Evolutionary conservation across 2,113 vertebrate species (phyloP).

Genomic region (Furnarius figulus): DNA sequence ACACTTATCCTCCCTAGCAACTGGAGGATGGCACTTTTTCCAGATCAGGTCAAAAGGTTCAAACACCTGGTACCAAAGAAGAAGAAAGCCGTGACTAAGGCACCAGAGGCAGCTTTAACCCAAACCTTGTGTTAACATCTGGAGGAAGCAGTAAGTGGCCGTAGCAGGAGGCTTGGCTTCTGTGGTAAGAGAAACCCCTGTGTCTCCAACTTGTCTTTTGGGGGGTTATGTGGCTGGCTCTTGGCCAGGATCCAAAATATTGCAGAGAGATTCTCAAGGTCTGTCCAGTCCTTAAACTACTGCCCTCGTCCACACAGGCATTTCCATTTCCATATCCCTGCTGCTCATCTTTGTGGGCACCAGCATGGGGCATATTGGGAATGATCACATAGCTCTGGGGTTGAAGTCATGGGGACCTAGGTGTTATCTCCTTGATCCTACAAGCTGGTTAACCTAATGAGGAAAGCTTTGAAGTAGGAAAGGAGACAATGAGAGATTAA

Average conservation of each 20-base stretch:
- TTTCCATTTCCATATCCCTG: not conserved
- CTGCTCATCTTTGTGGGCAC: not conserved
- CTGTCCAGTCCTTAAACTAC: not conserved
- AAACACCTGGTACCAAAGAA: not conserved
- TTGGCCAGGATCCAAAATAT: not conserved
- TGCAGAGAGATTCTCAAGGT: not conserved
- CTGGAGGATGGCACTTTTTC: not conserved
- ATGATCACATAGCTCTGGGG: not conserved
- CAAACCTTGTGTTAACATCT: not conserved
- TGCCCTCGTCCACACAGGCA: too few relatives aligned
- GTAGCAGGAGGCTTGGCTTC: not conserved
- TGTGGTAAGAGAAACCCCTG: not conserved
- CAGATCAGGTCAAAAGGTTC: not conserved
- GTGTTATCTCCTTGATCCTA: not conserved
- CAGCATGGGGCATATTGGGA: not conserved
- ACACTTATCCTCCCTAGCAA: not conserved
- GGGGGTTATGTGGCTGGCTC: not conserved
- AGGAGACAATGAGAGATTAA: not conserved
- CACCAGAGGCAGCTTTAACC: not conserved
- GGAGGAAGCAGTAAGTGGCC: not conserved
- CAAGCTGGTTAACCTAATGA: not conserved
- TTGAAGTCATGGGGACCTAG: not conserved
- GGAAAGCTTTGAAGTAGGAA: not conserved
- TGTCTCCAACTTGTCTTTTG: not conserved
- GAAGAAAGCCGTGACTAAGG: not conserved